A percentile compares a stretch with the other conserved stretches of the same genome.
phyloP scores from a whole-genome alignment of 2,797 vertebrate species.

The Bradypus variegatus region DNA sequence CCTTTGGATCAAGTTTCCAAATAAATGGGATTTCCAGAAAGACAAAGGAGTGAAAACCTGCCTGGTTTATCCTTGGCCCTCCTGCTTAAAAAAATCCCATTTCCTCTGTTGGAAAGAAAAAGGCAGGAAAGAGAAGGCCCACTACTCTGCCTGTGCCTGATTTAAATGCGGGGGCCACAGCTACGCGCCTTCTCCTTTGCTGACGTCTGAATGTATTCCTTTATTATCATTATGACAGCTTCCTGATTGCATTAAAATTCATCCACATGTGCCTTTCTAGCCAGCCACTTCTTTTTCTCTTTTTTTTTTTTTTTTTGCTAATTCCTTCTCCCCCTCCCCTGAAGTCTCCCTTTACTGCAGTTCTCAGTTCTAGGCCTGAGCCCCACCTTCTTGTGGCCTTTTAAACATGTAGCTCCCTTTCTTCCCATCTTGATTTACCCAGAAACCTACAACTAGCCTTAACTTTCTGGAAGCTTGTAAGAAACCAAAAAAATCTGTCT shows the following conservation, averaged over 20 bases:
- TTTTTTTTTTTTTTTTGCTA: slow-evolving; percentile 64
- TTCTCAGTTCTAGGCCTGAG: not conserved
- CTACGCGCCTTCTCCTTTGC: slow-evolving; percentile 71
- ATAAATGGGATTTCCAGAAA: slow-evolving; percentile 74
- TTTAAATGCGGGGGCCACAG: slow-evolving; percentile 73
- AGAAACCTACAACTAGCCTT: not conserved
- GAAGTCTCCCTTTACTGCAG: slow-evolving; percentile 42
- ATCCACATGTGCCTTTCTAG: slow-evolving; percentile 70
- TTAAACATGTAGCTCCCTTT: slow-evolving; percentile 33
- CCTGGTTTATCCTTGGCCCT: slow-evolving; percentile 70
- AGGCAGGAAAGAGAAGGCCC: slow-evolving; percentile 49
- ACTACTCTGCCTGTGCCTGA: slow-evolving; percentile 68
- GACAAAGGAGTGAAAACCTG: slow-evolving; percentile 70
- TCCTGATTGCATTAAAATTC: slow-evolving; percentile 82
- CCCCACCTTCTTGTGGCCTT: slow-evolving; percentile 45
- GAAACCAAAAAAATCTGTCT: not conserved
- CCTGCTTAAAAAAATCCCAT: slow-evolving; percentile 73
- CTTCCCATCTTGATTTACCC: not conserved
- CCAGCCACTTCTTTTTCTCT: slow-evolving; percentile 70
- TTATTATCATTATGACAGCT: slow-evolving; percentile 77
- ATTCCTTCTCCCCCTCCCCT: slow-evolving; percentile 20
- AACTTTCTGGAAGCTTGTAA: not conserved
- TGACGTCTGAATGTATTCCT: slow-evolving; percentile 76
- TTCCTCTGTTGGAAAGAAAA: slow-evolving; percentile 70
- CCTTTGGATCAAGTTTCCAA: slow-evolving; percentile 73